These are phyloP conservation scores for Anarhynchus alexandrinus DNA, from an alignment of 2,113 vertebrate genomes.

Conservation along the genomic window DNA sequence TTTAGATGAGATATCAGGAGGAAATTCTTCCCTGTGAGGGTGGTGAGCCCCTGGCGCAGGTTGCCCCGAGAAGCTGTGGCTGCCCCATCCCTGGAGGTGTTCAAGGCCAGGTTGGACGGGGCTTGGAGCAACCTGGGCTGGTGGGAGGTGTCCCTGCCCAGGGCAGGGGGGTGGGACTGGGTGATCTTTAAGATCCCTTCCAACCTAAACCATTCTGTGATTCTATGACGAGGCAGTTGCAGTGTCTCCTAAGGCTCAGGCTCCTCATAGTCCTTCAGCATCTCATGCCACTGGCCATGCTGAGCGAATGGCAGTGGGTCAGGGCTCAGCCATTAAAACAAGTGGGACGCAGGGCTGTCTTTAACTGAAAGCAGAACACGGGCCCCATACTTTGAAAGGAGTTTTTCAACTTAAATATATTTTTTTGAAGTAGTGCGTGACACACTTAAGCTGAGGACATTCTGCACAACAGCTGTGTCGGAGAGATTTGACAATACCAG, in stretches of 20 bases:
- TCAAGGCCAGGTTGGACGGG: not conserved
- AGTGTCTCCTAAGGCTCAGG: not conserved
- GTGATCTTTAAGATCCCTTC: not conserved
- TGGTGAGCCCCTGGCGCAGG: not conserved
- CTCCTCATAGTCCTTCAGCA: not conserved
- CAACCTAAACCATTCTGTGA: not conserved
- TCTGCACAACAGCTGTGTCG: not conserved
- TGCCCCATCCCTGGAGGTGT: not conserved
- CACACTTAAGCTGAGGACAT: not conserved
- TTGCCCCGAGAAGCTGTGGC: not conserved
- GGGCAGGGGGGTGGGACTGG: not conserved
- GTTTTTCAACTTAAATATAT: not conserved
- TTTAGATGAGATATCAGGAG: not conserved
- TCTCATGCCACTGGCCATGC: not conserved
- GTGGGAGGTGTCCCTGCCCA: not conserved
- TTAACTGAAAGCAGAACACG: not conserved
- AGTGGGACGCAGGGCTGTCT: not conserved
- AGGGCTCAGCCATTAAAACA: not conserved
- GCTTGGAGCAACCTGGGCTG: not conserved
- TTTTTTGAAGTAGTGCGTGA: not conserved
- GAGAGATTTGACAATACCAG: not conserved
- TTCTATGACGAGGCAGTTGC: not conserved
- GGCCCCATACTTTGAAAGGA: not conserved
- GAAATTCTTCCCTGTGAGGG: not conserved
- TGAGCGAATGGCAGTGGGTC: not conserved